A percentile compares a stretch with the other conserved stretches of the same genome.
Conservation (phyloP, 1,140 invertebrate species). For the Melipona quadrifasciata region DNA sequence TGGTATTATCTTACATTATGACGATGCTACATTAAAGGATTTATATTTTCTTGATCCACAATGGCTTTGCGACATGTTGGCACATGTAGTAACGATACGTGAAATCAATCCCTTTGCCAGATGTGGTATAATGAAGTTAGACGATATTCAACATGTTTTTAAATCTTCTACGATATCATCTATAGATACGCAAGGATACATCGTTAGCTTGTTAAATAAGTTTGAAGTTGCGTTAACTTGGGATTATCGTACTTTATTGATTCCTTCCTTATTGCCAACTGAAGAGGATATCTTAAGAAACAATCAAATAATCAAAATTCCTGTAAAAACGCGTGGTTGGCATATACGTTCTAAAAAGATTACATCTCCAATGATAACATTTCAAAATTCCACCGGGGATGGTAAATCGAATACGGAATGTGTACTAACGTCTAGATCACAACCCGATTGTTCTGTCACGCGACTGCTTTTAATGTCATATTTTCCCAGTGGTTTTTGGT, state of each 20-base stretch:
- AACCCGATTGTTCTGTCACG: slow-evolving; percentile 84
- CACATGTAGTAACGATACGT: slow-evolving; percentile 96
- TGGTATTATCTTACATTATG: slow-evolving; percentile 98
- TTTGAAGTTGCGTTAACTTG: slow-evolving; percentile 99
- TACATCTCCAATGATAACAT: slow-evolving; percentile 81
- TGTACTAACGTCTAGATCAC: slow-evolving; percentile 79
- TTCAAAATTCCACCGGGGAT: slow-evolving; percentile 59
- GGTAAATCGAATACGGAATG: slow-evolving; percentile 61
- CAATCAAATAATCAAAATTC: slow-evolving; percentile 84
- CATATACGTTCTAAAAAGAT: slow-evolving; percentile 85
- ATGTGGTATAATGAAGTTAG: slow-evolving; percentile 96
- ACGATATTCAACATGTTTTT: slow-evolving; percentile 96
- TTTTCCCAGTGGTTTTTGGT: slow-evolving; percentile 99
- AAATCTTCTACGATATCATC: slow-evolving; percentile 86
- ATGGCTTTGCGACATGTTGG: slow-evolving; percentile 99
- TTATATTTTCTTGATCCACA: slow-evolving; percentile 98
- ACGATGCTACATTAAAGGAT: slow-evolving; percentile 97
- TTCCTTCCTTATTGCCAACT: slow-evolving; percentile 95
- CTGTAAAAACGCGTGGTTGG: slow-evolving; percentile 88
- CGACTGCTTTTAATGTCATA: slow-evolving; percentile 95
- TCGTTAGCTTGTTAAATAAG: slow-evolving; percentile 95
- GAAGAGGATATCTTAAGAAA: slow-evolving; percentile 86
- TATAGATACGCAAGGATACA: slow-evolving; percentile 89
- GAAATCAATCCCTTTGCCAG: slow-evolving; percentile 98
- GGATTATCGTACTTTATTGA: slow-evolving; percentile 94